These are phyloP conservation scores for Lacerta bilineata DNA, from an alignment of 2,797 vertebrate species.

Conservation along the genomic window DNA sequence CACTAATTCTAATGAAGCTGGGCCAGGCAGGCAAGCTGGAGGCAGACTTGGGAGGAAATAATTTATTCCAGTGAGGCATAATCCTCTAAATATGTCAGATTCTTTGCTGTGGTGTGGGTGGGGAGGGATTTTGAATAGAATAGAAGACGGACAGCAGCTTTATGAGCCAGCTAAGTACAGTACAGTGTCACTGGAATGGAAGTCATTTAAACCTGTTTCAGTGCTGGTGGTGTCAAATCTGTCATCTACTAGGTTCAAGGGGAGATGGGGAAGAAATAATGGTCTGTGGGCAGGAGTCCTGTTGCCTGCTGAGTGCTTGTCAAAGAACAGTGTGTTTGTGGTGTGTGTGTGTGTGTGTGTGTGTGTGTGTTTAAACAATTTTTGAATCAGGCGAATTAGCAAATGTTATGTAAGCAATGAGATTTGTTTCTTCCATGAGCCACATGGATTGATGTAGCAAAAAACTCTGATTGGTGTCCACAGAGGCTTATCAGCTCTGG, in stretches of 20 bases:
- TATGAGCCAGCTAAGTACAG: conserved; percentile 54
- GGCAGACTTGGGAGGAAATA: conserved; percentile 55
- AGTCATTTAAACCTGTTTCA: conserved; percentile 62
- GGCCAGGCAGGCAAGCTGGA: conserved; percentile 62
- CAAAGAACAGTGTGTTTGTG: background rate
- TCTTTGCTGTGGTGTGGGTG: background rate
- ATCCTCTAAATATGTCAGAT: conserved; percentile 63
- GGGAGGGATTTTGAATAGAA: conserved; percentile 55
- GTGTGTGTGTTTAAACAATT: conserved; percentile 35
- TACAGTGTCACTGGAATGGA: conserved; percentile 38
- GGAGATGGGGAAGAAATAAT: conserved; percentile 4
- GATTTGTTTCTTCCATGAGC: background rate
- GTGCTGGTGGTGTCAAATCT: background rate
- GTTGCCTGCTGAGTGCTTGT: conserved; percentile 10
- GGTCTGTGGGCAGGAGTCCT: conserved; percentile 18
- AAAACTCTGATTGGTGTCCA: conserved; percentile 2
- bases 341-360: conserved; percentile 29
- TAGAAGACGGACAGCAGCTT: conserved; percentile 54
- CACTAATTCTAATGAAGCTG: conserved; percentile 50
- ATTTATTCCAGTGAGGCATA: conserved; percentile 62
- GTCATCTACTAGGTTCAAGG: conserved; percentile 14
- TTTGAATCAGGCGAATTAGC: conserved; percentile 33
- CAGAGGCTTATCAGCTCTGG: background rate
- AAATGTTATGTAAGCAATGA: background rate
- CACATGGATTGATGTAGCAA: background rate